These are phyloP conservation scores for Thereva nobilitata DNA, from an alignment of 2,888 invertebrate genomes.

Conservation along the genomic window DNA sequence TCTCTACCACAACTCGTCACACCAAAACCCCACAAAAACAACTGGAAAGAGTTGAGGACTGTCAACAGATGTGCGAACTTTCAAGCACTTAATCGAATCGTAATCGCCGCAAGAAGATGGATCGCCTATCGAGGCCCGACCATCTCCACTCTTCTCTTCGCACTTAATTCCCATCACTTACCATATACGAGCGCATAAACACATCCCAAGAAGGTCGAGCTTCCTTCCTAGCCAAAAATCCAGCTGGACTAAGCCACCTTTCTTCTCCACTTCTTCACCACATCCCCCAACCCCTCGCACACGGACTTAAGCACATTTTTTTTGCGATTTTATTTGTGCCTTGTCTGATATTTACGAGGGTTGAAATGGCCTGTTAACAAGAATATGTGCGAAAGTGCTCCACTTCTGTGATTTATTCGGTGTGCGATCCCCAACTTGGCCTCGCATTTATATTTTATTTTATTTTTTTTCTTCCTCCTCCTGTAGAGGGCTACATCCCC, in stretches of 20 bases:
- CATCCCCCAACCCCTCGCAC: not conserved
- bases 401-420: constrained; percentile 24
- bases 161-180: too few species aligned
- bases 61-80: too few species aligned
- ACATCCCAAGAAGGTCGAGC: too few species aligned
- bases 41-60: too few species aligned
- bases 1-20: too few species aligned
- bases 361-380: constrained; percentile 32
- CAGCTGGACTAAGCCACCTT: not conserved
- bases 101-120: too few species aligned
- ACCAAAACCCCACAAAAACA: too few species aligned
- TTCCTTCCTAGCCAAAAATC: too few species aligned
- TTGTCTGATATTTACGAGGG: constrained; percentile 22
- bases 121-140: too few species aligned
- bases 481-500: not conserved
- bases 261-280: not conserved
- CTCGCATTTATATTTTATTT: constrained; percentile 6
- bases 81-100: too few species aligned
- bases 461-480: not conserved
- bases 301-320: constrained; percentile 11
- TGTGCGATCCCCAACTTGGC: constrained; percentile 15
- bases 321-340: constrained; percentile 22
- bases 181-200: too few species aligned
- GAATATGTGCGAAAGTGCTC: constrained; percentile 22
- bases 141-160: too few species aligned